Conservation (phyloP, 2,797 vertebrate species). For the Pseudochaenichthys georgianus region DNA sequence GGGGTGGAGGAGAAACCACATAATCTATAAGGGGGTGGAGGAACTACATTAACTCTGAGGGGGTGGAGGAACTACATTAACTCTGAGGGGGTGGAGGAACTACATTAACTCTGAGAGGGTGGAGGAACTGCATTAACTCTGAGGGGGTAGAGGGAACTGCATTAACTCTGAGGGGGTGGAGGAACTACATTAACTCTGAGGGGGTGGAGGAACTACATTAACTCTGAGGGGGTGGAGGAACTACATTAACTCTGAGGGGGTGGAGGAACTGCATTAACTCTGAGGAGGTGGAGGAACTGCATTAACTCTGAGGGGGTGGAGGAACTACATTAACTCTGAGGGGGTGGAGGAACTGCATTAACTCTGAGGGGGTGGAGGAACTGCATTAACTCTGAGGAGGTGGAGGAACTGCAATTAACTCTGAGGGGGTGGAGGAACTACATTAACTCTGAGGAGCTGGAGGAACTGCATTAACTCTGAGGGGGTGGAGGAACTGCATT, state of each 20-base stretch:
- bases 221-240: too few species aligned
- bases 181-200: constrained; percentile 78
- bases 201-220: background rate
- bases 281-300: constrained; percentile 57
- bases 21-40: too few species aligned
- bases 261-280: constrained; percentile 91
- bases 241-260: constrained; percentile 71
- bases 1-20: too few species aligned
- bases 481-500: constrained; percentile 1
- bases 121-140: constrained; percentile 80
- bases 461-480: constrained; percentile 79
- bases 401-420: background rate
- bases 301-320: background rate
- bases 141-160: constrained; percentile 13
- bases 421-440: background rate
- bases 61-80: constrained; percentile 93
- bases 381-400: background rate
- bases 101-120: background rate
- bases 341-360: background rate
- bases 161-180: background rate
- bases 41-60: constrained; percentile 48
- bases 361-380: background rate
- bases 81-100: constrained; percentile 80
- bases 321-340: background rate
- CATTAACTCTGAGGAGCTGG: background rate